A percentile compares a stretch with the other conserved stretches of the same genome.
phyloP scores from a whole-genome alignment of 92 coral and sea anemone genomes.

The Actinernus sp. region DNA sequence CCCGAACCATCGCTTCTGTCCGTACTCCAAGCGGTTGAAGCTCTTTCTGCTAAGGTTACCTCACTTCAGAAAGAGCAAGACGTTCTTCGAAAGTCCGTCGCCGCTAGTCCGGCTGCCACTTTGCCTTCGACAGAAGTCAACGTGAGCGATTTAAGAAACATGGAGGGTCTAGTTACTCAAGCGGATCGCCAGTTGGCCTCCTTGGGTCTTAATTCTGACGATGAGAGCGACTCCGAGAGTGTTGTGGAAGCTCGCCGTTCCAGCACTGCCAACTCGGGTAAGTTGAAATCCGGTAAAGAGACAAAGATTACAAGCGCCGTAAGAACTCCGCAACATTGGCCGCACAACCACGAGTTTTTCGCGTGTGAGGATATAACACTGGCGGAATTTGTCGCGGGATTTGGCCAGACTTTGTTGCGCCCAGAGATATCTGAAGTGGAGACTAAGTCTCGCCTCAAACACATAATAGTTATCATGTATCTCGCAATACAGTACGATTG shows the following conservation, averaged over 20 bases:
- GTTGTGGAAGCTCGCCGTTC: background rate
- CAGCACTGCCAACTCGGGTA: slow-evolving; percentile 13
- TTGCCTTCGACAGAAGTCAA: no score
- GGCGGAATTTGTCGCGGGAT: slow-evolving; percentile 32
- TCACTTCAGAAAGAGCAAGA: no score
- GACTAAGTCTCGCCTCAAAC: background rate
- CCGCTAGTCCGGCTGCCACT: no score
- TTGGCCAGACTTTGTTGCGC: slow-evolving; percentile 7
- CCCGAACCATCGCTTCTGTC: no score
- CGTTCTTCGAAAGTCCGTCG: no score
- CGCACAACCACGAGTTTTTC: slow-evolving; percentile 9
- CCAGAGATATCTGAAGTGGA: background rate
- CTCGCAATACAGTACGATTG: background rate
- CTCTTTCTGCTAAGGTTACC: no score
- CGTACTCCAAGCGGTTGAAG: no score
- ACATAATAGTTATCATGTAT: slow-evolving; percentile 5
- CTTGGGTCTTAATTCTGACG: no score
- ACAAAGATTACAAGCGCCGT: slow-evolving; percentile 10
- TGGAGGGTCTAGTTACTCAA: no score
- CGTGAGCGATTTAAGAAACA: no score
- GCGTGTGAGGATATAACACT: slow-evolving; percentile 17
- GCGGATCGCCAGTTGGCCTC: no score
- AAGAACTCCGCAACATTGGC: slow-evolving; percentile 10
- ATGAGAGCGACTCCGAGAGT: no score
- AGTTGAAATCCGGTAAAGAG: slow-evolving; percentile 51